Base-by-base conservation (phyloP, 2,888 invertebrate species). In the Mesorhabditis spiculigera region DNA sequence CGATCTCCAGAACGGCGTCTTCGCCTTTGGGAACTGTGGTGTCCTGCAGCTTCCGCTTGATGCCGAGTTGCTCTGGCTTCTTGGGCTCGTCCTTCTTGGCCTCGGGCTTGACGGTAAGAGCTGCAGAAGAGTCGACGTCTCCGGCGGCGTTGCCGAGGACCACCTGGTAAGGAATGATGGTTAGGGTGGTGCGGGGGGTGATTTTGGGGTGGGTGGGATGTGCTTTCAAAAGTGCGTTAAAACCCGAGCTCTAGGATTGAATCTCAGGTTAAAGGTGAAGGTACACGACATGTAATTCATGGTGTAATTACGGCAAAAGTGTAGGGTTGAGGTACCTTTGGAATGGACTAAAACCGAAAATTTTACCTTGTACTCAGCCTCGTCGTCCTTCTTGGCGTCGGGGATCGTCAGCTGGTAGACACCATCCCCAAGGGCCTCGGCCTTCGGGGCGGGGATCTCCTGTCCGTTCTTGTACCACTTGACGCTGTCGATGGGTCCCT, bases 401-500 rank as follows among this genome's bases (percentile, higher is more conserved):
- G 85, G 82, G 66, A 85, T 78, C 45, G 75, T 77, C 28, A 85
- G 75, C 13, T 75, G 73, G 71, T 78, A 84, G 5, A 70, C 71
- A 64, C 79, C 79, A 64, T 80, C 79, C 6, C 76, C 81, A 5
- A 79, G 73, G 10, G 81, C 78, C 67, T 79, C 79, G 16, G 86
- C 76, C 64, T 85, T 81, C 8, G 85, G 81, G 4, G 80, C 73
- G 5, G 73, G 73, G 68, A 86, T 72, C 65, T 86, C 86, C 66
- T 85, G 80, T 6, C 86, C 87, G 72, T 87, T 86, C 71, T 86
- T 86, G 76, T 86, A 80, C 72, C 75, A 68, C 83, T 91, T 91
- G 41, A 95, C 90, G 72, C 90, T 91, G 72, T 91, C 90, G 0
- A 94, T 94, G 81, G 92, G 92, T 0, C 93, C 92, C 86, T 92